Base-by-base conservation (phyloP, 2,113 vertebrate species). In the Sapajus apella region DNA sequence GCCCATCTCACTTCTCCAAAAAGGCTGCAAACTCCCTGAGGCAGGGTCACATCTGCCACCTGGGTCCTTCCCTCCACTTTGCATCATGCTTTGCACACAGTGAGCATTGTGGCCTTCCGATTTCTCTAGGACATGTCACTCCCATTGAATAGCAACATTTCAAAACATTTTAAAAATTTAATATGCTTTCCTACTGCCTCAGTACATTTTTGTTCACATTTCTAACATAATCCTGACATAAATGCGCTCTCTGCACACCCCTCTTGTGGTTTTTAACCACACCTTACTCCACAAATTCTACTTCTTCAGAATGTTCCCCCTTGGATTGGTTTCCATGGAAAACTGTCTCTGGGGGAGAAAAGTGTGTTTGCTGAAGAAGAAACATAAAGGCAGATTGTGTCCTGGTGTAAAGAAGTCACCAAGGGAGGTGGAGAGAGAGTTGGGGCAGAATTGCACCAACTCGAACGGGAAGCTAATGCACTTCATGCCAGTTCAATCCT, bases 251-350 rank as follows among this genome's bases (percentile, higher is more conserved):
- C 13, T 1, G 35, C 43, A 27, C 35, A 35, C 17, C 76, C 90
- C 32, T 85, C 56, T 35, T 37, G 86, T 45, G 72, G 55, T 70
- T 84, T 76, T 61, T 3, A 18, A 18, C 73, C 88, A 91, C 70
- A 81, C 58, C 61, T n/a, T 58, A 32, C 35, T 68, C 43, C 23
- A 88, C 45, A 70, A 68, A 47, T 17, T 64, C 68, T 91, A 90
- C 35, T 83, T 96, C 40, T 72, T 9, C 10, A 73, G 35, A 40
- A 56, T 3, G 16, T 61, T 86, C 83, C 47, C 37, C 68, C 91
- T 70, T 11, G 93, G 66, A 50, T 84, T 84, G 91, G 93, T 92
- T 94, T 90, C 97, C 88, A 30, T 94, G 70, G 95, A 94, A 95
- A 95, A 55, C 87, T 43, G 13, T 85, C 94, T 89, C 82, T 66